A percentile compares a stretch with the other conserved stretches of the same genome.
These are phyloP conservation scores for Hirudo medicinalis DNA, from an alignment of 1,140 invertebrate genomes.

Conservation along the genomic window DNA sequence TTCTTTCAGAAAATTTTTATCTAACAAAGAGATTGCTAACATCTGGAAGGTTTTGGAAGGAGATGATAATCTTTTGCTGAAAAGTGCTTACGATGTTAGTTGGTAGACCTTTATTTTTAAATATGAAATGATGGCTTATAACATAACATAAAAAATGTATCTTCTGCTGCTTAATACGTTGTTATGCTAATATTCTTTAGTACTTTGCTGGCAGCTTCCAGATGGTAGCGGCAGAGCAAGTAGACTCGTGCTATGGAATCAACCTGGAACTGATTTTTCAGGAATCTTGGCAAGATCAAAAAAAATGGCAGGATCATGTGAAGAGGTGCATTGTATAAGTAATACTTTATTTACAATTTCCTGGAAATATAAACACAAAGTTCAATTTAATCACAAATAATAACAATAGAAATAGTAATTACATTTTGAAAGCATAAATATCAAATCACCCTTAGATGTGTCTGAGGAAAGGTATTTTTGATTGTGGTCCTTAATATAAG, in stretches of 20 bases:
- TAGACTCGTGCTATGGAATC: conserved; percentile 30
- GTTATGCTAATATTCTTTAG: background rate
- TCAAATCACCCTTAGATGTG: too few species aligned
- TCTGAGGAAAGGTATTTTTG: too few species aligned
- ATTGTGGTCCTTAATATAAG: too few species aligned
- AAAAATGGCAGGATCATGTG: conserved; percentile 32
- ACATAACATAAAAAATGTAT: background rate
- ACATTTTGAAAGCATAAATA: too few species aligned
- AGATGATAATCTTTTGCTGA: background rate
- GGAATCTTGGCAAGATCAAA: conserved; percentile 33
- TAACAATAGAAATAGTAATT: too few species aligned
- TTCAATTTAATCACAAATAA: background rate
- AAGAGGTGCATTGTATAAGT: conserved; percentile 25
- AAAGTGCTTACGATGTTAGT: conserved; percentile 6
- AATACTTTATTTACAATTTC: background rate
- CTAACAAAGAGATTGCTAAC: background rate
- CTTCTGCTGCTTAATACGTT: background rate
- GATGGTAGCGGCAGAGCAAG: conserved; percentile 28
- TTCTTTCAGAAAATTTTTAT: background rate
- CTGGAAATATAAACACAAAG: background rate
- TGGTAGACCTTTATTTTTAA: background rate
- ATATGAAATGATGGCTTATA: background rate
- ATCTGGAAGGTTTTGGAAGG: conserved; percentile 5
- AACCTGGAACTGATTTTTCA: conserved; percentile 34
- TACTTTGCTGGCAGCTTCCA: conserved; percentile 10